These are phyloP conservation scores for Brassicogethes aeneus DNA, from an alignment of 2,888 invertebrate species.

Conservation along the genomic window DNA sequence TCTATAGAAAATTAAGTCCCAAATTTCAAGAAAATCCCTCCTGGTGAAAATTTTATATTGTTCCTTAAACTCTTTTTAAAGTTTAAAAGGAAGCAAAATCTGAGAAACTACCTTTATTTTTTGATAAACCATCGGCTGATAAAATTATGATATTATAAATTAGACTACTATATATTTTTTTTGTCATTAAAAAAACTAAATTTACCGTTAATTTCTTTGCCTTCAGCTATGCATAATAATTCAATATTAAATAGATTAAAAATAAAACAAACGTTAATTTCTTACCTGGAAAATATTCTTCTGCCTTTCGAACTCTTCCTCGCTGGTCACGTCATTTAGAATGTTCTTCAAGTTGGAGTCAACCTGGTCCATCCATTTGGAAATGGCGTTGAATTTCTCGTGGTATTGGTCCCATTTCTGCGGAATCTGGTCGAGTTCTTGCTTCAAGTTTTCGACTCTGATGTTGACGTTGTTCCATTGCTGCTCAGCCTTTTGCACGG, in stretches of 20 bases:
- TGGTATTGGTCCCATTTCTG: slow-evolving; percentile 86
- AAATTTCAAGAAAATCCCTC: too few relatives aligned
- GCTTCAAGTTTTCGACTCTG: slow-evolving; percentile 61
- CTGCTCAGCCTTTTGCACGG: slow-evolving; percentile 58
- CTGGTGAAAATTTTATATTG: too few relatives aligned
- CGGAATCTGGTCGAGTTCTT: slow-evolving; percentile 75
- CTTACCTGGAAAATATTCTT: slow-evolving; percentile 83
- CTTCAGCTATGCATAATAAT: slow-evolving; percentile 30
- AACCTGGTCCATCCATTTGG: slow-evolving; percentile 84
- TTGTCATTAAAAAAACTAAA: too few relatives aligned
- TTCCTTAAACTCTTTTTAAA: too few relatives aligned
- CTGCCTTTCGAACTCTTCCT: slow-evolving; percentile 85
- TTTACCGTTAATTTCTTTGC: slow-evolving; percentile 47
- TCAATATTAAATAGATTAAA: slow-evolving; percentile 6
- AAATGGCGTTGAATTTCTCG: slow-evolving; percentile 71
- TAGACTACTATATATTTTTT: too few relatives aligned
- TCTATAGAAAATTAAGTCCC: too few relatives aligned
- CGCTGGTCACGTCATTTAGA: slow-evolving; percentile 72
- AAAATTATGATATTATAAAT: too few relatives aligned
- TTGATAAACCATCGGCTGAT: too few relatives aligned
- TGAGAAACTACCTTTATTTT: too few relatives aligned
- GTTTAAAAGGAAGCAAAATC: too few relatives aligned
- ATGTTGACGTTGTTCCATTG: slow-evolving; percentile 67
- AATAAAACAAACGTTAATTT: slow-evolving; percentile 5
- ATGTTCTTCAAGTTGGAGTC: slow-evolving; percentile 76